Evolutionary conservation across 1,140 invertebrate genomes (phyloP).

Genomic region (Cherax destructor): DNA sequence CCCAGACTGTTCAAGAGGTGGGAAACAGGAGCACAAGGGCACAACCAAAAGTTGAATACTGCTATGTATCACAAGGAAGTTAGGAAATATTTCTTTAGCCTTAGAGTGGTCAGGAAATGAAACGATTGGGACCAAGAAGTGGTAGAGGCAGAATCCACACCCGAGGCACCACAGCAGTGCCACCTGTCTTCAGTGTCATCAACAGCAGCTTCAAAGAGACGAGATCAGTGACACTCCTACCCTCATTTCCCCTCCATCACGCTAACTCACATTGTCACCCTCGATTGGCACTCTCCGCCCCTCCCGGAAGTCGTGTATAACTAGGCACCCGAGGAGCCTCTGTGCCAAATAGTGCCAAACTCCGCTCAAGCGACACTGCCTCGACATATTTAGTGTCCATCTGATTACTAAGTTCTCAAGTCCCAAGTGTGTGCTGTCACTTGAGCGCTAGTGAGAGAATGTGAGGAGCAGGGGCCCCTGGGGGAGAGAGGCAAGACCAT

Average conservation of each 20-base stretch:
- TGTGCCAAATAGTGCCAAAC: slow-evolving; percentile 21
- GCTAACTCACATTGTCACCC: slow-evolving; percentile 22
- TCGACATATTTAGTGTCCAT: slow-evolving; percentile 18
- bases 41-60: no score
- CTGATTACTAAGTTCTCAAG: background rate
- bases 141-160: no score
- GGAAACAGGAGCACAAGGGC: no score
- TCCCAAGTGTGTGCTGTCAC: slow-evolving; percentile 18
- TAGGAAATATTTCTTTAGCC: no score
- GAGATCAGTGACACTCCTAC: background rate
- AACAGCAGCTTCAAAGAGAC: no score
- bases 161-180: no score
- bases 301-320: slow-evolving; percentile 20
- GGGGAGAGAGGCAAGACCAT: background rate
- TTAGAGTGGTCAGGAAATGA: no score
- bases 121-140: no score
- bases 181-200: no score
- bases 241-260: background rate
- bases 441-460: background rate
- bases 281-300: slow-evolving; percentile 7
- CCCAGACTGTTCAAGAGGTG: no score
- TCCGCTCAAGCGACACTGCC: slow-evolving; percentile 5
- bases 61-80: no score
- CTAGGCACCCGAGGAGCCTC: background rate
- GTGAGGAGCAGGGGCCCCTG: background rate